phyloP scores from a whole-genome alignment of 2,797 vertebrate species.

The Falco concolor region DNA sequence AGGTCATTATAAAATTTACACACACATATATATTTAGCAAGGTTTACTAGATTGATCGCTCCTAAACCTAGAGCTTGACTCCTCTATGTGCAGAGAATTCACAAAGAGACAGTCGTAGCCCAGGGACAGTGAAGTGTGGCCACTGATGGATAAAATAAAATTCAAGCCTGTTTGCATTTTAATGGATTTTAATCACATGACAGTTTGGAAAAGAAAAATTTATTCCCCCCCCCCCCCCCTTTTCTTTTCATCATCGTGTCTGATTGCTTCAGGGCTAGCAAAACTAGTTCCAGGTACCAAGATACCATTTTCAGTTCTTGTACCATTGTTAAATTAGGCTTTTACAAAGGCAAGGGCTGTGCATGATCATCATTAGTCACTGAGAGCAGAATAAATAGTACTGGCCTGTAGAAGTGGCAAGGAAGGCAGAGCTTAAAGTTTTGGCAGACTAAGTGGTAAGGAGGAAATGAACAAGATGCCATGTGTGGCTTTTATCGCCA shows the following conservation, averaged over 20 bases:
- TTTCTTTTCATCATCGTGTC: not conserved
- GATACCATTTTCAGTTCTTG: not conserved
- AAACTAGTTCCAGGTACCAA: not conserved
- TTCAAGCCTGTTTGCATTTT: constrained; percentile 47
- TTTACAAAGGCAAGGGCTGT: not conserved
- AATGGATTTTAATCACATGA: constrained; percentile 43
- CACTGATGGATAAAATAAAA: constrained; percentile 56
- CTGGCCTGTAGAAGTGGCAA: not conserved
- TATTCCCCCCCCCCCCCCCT: too few relatives aligned
- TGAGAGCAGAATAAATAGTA: not conserved
- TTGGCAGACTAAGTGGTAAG: not conserved
- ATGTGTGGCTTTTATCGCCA: constrained; percentile 8
- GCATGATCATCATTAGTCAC: not conserved
- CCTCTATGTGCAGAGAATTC: not conserved
- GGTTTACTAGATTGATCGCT: constrained; percentile 8
- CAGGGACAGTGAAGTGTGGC: not conserved
- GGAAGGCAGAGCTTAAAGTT: not conserved
- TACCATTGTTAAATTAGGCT: not conserved
- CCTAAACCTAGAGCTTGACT: constrained; percentile 2
- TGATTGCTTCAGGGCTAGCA: not conserved
- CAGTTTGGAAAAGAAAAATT: not conserved
- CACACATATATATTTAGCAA: not conserved
- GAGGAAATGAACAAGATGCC: constrained; percentile 43
- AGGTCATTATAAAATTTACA: not conserved
- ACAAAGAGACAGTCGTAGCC: constrained; percentile 15